phyloP scores from a whole-genome alignment of 2,888 invertebrate genomes.

The Rhorus exstirpatorius region DNA sequence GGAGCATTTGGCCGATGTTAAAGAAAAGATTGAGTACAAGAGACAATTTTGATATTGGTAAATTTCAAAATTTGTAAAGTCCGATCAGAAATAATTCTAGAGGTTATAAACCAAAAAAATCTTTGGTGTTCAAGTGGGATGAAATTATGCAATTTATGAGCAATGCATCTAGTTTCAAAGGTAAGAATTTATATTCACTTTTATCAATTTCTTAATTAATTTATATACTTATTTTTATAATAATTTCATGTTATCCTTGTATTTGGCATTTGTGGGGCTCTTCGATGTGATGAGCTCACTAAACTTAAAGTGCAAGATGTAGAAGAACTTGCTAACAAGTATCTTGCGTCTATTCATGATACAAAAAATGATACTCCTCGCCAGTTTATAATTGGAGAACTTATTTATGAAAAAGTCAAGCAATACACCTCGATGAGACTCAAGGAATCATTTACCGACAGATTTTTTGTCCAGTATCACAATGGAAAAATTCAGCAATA shows the following conservation, averaged over 20 bases:
- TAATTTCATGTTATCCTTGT: conserved; percentile 54
- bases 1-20: conserved; percentile 59
- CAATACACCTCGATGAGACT: conserved; percentile 27
- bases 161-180: conserved; percentile 48
- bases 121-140: conserved; percentile 44
- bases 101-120: too few species aligned
- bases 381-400: too few species aligned
- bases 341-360: conserved; percentile 45
- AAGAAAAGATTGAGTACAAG: conserved; percentile 62
- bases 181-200: conserved; percentile 13
- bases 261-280: too few species aligned
- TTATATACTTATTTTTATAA: conserved; percentile 4
- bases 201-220: conserved; percentile 32
- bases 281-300: conserved; percentile 54
- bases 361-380: conserved; percentile 41
- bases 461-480: conserved; percentile 41
- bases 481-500: conserved; percentile 29
- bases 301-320: conserved; percentile 57
- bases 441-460: conserved; percentile 13
- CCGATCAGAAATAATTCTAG: conserved; percentile 52
- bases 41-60: conserved; percentile 61
- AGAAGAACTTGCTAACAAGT: conserved; percentile 57
- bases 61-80: conserved; percentile 66
- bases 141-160: conserved; percentile 55
- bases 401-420: conserved; percentile 40